These are phyloP conservation scores for Hylomyscus alleni DNA, from an alignment of 2,797 vertebrate species.

Conservation along the genomic window DNA sequence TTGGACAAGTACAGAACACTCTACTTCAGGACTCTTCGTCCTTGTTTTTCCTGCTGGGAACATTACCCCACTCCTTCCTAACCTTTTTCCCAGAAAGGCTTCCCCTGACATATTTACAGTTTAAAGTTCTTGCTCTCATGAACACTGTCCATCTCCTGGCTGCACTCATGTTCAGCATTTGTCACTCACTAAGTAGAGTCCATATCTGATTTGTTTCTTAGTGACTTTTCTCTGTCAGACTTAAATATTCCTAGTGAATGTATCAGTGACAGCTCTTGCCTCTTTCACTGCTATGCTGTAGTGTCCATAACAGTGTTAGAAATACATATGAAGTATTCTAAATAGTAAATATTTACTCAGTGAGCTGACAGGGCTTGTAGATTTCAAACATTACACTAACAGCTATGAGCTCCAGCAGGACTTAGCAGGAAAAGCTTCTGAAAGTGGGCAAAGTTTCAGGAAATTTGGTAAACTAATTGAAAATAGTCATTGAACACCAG, in stretches of 20 bases:
- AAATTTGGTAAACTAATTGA: background rate
- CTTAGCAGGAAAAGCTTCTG: background rate
- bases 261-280: background rate
- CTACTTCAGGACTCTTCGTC: background rate
- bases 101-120: background rate
- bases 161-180: background rate
- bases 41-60: background rate
- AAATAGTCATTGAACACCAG: constrained; percentile 3
- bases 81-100: background rate
- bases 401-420: background rate
- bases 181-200: background rate
- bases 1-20: background rate
- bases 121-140: background rate
- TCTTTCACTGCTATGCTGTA: background rate
- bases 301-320: background rate
- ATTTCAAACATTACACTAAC: background rate
- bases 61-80: background rate
- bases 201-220: constrained; percentile 31
- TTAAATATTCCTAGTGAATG: background rate
- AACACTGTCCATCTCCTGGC: background rate
- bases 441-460: background rate
- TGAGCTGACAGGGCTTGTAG: background rate
- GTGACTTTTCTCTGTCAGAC: background rate
- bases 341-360: constrained; percentile 27
- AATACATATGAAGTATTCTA: background rate